These are phyloP conservation scores for Seriola rivoliana DNA, from an alignment of 2,113 vertebrate genomes.

Conservation along the genomic window DNA sequence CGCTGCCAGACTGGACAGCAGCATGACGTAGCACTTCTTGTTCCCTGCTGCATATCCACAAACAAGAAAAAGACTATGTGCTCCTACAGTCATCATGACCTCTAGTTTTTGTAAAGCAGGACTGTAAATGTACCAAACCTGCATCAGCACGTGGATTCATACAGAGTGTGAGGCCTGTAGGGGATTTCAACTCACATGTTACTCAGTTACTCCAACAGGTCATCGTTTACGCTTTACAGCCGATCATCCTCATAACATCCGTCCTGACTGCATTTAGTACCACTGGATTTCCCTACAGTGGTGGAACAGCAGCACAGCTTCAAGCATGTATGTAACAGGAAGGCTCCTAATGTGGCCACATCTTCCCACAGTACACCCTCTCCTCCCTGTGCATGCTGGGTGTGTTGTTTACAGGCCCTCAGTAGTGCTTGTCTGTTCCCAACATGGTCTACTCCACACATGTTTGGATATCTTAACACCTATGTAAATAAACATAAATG, in stretches of 20 bases:
- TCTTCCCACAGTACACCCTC: conserved; percentile 23
- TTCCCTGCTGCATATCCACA: conserved; percentile 54
- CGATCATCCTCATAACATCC: neutral
- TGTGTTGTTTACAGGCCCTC: conserved; percentile 44
- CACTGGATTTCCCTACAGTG: neutral
- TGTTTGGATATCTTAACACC: conserved; percentile 57
- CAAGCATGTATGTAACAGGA: conserved; percentile 14
- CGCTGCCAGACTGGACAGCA: conserved; percentile 64
- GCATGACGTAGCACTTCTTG: conserved; percentile 74
- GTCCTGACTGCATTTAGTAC: conserved; percentile 13
- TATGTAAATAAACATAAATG: conserved; percentile 65
- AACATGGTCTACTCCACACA: conserved; percentile 28
- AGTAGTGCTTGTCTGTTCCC: conserved; percentile 16
- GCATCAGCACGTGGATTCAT: neutral
- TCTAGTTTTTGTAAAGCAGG: neutral
- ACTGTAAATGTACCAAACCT: conserved; percentile 6
- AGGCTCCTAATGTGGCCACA: conserved; percentile 19
- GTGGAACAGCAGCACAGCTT: conserved; percentile 12
- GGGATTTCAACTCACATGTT: neutral
- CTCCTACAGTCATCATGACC: conserved; percentile 18
- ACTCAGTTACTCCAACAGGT: conserved; percentile 16
- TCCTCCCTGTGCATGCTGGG: conserved; percentile 14
- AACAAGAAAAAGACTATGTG: conserved; percentile 8
- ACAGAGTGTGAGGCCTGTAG: neutral
- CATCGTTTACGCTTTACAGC: conserved; percentile 7